Conservation (phyloP, 2,113 vertebrate species). For the Ceuthmochares aereus region DNA sequence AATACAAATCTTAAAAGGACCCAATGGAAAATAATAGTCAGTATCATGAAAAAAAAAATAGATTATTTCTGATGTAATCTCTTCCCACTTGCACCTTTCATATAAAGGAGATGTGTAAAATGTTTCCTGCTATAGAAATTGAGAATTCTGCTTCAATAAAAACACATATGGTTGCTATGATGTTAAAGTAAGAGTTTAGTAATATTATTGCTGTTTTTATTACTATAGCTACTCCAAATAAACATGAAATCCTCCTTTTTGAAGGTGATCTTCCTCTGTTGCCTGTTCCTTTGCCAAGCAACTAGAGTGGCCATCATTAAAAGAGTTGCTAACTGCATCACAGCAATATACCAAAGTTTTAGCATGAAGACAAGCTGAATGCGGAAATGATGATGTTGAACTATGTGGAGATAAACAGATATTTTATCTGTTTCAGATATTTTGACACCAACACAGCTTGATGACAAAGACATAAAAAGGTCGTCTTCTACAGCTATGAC, state of each 20-base stretch:
- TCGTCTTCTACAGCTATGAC: neutral
- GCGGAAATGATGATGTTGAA: constrained; percentile 7
- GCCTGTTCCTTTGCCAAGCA: neutral
- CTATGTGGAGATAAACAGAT: neutral
- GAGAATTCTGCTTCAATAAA: constrained; percentile 31
- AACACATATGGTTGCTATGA: neutral
- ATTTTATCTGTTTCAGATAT: constrained; percentile 42
- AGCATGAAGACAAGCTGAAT: neutral
- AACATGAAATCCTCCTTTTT: neutral
- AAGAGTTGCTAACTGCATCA: neutral
- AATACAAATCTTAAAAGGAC: constrained; percentile 75
- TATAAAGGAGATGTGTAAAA: constrained; percentile 23
- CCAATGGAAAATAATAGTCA: constrained; percentile 76
- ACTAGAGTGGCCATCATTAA: neutral
- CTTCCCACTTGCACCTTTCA: constrained; percentile 42
- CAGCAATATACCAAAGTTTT: neutral
- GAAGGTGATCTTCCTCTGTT: neutral
- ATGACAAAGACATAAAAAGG: neutral
- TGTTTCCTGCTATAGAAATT: constrained; percentile 32
- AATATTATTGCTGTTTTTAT: neutral
- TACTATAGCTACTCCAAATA: neutral
- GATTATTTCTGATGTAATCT: constrained; percentile 71
- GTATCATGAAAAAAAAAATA: constrained; percentile 70
- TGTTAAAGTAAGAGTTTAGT: neutral
- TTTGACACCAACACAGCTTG: constrained; percentile 14